phyloP scores from a whole-genome alignment of 2,888 invertebrate genomes.

The Eupelmus urozonus region DNA sequence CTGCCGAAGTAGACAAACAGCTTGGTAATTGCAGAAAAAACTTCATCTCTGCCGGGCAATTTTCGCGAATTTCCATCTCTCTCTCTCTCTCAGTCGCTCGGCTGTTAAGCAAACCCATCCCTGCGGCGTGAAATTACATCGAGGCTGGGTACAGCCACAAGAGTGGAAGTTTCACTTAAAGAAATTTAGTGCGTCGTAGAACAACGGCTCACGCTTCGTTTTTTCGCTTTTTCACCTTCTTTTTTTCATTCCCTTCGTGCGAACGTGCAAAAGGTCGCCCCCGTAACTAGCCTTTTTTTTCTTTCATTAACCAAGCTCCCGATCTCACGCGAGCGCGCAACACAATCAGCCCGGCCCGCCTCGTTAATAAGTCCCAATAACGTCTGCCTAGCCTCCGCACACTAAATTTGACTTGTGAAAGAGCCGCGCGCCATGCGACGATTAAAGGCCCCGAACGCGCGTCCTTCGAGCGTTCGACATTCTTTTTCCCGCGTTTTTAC shows the following conservation, averaged over 20 bases:
- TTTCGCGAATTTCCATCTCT: neutral
- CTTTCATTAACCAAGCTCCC: neutral
- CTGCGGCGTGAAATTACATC: neutral
- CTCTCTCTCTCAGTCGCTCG: neutral
- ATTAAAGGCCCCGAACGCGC: neutral
- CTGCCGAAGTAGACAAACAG: no score
- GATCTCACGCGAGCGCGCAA: no score
- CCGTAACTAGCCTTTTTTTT: neutral
- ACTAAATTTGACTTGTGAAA: slow-evolving; percentile 59
- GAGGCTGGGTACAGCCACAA: neutral
- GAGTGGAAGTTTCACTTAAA: slow-evolving; percentile 29
- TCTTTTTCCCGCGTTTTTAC: slow-evolving; percentile 21
- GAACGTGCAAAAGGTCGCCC: neutral
- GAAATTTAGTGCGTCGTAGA: slow-evolving; percentile 40
- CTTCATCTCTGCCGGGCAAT: neutral
- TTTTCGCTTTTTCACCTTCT: no score
- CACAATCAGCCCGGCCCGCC: neutral
- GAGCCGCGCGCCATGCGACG: neutral
- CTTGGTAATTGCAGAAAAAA: no score
- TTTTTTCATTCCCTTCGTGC: no score
- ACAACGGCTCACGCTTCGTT: neutral
- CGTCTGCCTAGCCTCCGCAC: slow-evolving; percentile 27
- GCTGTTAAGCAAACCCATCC: neutral
- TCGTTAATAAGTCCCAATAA: slow-evolving; percentile 44
- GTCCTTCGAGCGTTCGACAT: slow-evolving; percentile 46